phyloP scores from a whole-genome alignment of 2,888 invertebrate species.

The Orthosia gracilis region DNA sequence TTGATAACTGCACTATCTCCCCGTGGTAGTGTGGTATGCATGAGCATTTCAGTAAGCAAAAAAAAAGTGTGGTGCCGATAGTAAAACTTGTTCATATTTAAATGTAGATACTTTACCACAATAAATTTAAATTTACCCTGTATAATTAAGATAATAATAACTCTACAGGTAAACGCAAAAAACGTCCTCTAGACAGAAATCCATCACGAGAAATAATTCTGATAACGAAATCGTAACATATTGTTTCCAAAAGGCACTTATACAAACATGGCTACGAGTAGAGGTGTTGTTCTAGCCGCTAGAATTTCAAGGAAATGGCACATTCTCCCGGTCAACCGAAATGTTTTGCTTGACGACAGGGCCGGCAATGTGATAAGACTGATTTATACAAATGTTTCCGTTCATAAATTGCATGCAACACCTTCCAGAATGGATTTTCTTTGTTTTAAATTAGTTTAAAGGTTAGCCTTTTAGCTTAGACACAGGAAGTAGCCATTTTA shows the following conservation, averaged over 20 bases:
- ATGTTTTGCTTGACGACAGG: conserved; percentile 31
- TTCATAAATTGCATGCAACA: conserved; percentile 42
- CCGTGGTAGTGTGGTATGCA: too few species aligned
- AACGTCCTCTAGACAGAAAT: not conserved
- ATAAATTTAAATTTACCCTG: too few species aligned
- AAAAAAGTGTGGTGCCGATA: too few species aligned
- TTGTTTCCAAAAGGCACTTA: conserved; percentile 3
- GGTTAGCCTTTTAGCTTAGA: not conserved
- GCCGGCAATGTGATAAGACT: conserved; percentile 32
- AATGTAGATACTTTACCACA: too few species aligned
- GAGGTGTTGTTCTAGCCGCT: not conserved
- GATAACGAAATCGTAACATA: not conserved
- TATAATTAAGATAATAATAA: too few species aligned
- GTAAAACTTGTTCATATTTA: too few species aligned
- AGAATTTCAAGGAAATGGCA: conserved; percentile 9
- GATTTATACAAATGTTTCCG: conserved; percentile 47
- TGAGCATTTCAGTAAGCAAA: too few species aligned
- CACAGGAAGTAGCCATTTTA: not conserved
- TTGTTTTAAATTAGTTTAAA: conserved; percentile 21
- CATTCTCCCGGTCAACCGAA: conserved; percentile 27
- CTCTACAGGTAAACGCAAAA: too few species aligned
- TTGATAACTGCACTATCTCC: too few species aligned
- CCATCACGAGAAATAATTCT: not conserved
- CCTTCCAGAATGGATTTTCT: conserved; percentile 27
- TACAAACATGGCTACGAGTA: not conserved